These are phyloP conservation scores for Alfaro cultratus DNA, from an alignment of 2,797 vertebrate genomes.

Conservation along the genomic window DNA sequence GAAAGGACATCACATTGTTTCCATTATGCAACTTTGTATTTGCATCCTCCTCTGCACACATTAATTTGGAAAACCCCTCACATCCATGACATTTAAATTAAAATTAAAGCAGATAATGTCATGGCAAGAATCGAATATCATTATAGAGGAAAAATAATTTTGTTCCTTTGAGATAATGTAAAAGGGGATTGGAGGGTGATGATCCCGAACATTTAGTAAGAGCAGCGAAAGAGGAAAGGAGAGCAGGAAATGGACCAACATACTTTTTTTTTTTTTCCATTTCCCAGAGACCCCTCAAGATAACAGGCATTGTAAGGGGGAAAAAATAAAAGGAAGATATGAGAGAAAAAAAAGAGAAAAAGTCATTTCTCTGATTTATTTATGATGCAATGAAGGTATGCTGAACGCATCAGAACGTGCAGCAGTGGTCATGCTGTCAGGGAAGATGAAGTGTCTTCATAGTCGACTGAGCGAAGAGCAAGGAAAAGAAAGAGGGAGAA, in stretches of 20 bases:
- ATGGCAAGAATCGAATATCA: slow-evolving; percentile 74
- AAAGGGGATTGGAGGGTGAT: slow-evolving; percentile 62
- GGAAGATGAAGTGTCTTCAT: slow-evolving; percentile 95
- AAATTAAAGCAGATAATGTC: slow-evolving; percentile 81
- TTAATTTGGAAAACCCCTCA: slow-evolving; percentile 78
- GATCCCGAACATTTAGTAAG: slow-evolving; percentile 56
- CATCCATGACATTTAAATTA: slow-evolving; percentile 81
- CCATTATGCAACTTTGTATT: slow-evolving; percentile 61
- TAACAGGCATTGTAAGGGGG: slow-evolving; percentile 62
- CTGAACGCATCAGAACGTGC: slow-evolving; percentile 93
- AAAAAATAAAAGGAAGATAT: slow-evolving; percentile 65
- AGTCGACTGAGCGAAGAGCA: slow-evolving; percentile 86
- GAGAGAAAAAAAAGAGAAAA: slow-evolving; percentile 78
- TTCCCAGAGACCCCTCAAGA: slow-evolving; percentile 76
- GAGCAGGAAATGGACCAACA: slow-evolving; percentile 65
- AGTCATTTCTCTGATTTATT: slow-evolving; percentile 98
- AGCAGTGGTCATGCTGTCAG: slow-evolving; percentile 98
- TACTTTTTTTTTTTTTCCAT: slow-evolving; percentile 75
- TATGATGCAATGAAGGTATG: slow-evolving; percentile 99
- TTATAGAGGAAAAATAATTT: slow-evolving; percentile 76
- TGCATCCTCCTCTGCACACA: slow-evolving; percentile 58
- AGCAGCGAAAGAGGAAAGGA: slow-evolving; percentile 46
- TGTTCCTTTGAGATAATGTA: slow-evolving; percentile 72
- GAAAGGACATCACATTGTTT: slow-evolving; percentile 61
- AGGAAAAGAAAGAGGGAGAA: slow-evolving; percentile 67